Conservation (phyloP, 1,140 invertebrate species). For the Araneus ventricosus region DNA sequence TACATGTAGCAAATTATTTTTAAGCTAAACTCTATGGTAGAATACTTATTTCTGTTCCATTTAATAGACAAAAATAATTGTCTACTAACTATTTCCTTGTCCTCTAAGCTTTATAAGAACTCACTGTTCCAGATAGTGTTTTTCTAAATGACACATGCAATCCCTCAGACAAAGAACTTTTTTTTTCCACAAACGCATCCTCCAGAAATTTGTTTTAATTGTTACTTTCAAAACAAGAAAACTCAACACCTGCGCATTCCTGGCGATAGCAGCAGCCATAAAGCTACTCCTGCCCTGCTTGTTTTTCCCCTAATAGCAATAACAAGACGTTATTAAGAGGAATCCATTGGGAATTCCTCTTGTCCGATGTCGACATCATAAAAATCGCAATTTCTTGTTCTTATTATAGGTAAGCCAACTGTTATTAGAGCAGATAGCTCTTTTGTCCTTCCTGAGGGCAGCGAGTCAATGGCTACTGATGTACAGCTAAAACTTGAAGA, state of each 20-base stretch:
- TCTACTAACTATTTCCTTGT: not conserved
- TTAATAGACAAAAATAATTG: not conserved
- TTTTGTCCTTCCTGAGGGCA: not conserved
- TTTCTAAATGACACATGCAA: not conserved
- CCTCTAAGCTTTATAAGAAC: not conserved
- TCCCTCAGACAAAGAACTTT: not conserved
- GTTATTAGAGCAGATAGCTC: slow-evolving; percentile 17
- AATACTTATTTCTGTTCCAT: too few species aligned
- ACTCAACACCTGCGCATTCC: not conserved
- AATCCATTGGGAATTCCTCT: not conserved
- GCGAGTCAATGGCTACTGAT: slow-evolving; percentile 24
- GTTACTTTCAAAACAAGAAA: not conserved
- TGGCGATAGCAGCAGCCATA: not conserved
- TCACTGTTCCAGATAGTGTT: not conserved
- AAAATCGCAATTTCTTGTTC: not conserved
- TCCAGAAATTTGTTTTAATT: not conserved
- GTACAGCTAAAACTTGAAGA: not conserved
- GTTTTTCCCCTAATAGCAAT: slow-evolving; percentile 1
- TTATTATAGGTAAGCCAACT: slow-evolving; percentile 39
- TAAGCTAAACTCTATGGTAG: not conserved
- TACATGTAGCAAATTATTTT: not conserved
- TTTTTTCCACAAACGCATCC: not conserved
- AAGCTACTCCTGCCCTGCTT: not conserved
- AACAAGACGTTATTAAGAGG: slow-evolving; percentile 53
- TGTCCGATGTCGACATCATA: slow-evolving; percentile 28